Percentiles rank a stretch among this genome's conserved stretches.
phyloP scores from a whole-genome alignment of 2,113 vertebrate species.

The Hippocampus zosterae region DNA sequence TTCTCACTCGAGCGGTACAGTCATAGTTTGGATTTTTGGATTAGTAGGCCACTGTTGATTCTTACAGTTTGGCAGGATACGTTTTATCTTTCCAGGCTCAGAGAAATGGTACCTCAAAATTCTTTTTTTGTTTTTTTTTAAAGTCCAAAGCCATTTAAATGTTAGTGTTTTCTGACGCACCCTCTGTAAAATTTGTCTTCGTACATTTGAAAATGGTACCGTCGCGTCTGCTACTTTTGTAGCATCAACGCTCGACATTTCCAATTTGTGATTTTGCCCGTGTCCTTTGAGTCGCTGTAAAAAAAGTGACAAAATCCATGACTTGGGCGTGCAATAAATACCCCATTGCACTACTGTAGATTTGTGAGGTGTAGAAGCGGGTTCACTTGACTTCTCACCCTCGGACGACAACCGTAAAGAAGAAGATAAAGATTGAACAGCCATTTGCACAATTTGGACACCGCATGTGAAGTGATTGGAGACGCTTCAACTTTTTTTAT shows the following conservation, averaged over 20 bases:
- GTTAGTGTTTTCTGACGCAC: neutral
- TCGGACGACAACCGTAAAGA: neutral
- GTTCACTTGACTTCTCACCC: neutral
- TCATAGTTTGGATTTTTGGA: neutral
- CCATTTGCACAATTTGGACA: conserved; percentile 42
- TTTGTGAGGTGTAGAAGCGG: neutral
- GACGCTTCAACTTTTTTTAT: conserved; percentile 31
- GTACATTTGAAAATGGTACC: neutral
- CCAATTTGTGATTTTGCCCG: neutral
- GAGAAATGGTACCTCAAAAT: neutral
- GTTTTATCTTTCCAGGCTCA: neutral
- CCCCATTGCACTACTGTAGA: neutral
- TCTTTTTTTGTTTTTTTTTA: neutral
- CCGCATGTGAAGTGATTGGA: conserved; percentile 28
- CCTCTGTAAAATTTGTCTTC: neutral
- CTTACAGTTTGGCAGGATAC: neutral
- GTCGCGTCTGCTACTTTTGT: neutral
- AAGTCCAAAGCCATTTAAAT: neutral
- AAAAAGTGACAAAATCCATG: neutral
- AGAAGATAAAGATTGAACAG: conserved; percentile 35
- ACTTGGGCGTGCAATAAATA: neutral
- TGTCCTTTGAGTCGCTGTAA: neutral
- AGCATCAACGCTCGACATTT: neutral
- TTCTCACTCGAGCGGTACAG: neutral
- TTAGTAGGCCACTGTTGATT: neutral